Conservation (phyloP, 2,888 invertebrate species). For the Heliconius erato region DNA sequence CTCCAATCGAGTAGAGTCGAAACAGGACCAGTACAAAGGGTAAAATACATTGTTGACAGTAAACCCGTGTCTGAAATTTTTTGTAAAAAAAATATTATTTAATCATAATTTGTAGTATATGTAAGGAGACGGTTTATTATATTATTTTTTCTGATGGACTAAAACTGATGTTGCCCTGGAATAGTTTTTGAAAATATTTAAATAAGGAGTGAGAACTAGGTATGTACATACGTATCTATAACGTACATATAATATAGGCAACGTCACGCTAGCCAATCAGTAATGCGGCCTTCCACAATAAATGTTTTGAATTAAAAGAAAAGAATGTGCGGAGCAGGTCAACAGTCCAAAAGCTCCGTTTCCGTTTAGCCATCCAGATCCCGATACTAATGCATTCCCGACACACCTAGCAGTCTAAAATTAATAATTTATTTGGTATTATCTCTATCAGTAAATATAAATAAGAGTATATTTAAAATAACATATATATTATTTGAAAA, state of each 20-base stretch:
- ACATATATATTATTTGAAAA: neutral
- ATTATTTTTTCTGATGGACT: too few relatives aligned
- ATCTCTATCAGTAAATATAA: neutral
- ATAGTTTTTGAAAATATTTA: too few relatives aligned
- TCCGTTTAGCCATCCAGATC: conserved; percentile 70
- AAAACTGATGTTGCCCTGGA: too few relatives aligned
- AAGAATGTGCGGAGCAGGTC: conserved; percentile 72
- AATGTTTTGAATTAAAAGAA: neutral
- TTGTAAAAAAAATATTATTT: neutral
- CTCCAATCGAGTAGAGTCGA: conserved; percentile 78
- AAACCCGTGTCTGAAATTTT: conserved; percentile 80
- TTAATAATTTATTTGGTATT: neutral
- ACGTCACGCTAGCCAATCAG: too few relatives aligned
- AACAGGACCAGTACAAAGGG: conserved; percentile 83
- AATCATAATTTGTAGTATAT: neutral
- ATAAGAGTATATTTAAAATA: neutral
- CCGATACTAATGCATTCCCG: conserved; percentile 65
- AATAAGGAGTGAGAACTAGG: too few relatives aligned
- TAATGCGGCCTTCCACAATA: too few relatives aligned
- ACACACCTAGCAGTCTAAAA: conserved; percentile 72
- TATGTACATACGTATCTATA: too few relatives aligned
- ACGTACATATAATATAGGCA: too few relatives aligned
- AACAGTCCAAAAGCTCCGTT: conserved; percentile 72
- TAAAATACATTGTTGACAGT: conserved; percentile 76
- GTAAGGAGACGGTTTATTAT: neutral